Percentiles rank a stretch among this genome's conserved stretches.
These are phyloP conservation scores for Hydrotaea diabolus DNA, from an alignment of 2,888 invertebrate species.

Conservation along the genomic window DNA sequence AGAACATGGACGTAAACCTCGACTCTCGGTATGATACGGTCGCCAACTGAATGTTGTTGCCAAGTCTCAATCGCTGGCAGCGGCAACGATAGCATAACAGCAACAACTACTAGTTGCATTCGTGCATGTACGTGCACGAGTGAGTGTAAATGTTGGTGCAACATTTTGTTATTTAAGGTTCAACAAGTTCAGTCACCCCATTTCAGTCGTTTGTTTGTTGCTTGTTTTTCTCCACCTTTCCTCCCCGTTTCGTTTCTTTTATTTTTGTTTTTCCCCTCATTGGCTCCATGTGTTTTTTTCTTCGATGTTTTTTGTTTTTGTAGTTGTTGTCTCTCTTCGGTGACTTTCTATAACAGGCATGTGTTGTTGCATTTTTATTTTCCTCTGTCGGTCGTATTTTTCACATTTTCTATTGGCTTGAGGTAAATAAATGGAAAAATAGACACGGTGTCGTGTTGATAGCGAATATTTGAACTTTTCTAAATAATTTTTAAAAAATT, in stretches of 20 bases:
- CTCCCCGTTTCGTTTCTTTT: neutral
- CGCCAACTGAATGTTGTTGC: too few relatives aligned
- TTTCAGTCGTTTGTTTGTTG: constrained; percentile 37
- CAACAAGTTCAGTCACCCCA: constrained; percentile 66
- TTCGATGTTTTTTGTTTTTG: neutral
- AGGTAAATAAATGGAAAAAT: too few relatives aligned
- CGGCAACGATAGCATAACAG: neutral
- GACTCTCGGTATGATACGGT: too few relatives aligned
- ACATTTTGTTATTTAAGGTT: constrained; percentile 59
- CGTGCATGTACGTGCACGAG: too few relatives aligned
- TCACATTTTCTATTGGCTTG: neutral
- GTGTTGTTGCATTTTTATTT: too few relatives aligned
- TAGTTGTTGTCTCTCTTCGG: neutral
- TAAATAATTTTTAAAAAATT: too few relatives aligned
- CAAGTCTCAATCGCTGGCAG: neutral
- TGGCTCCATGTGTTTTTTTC: constrained; percentile 33
- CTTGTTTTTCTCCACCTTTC: neutral
- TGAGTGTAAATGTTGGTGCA: constrained; percentile 47
- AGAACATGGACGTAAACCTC: too few relatives aligned
- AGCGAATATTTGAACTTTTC: too few relatives aligned
- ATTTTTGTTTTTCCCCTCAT: neutral
- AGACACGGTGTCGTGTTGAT: too few relatives aligned
- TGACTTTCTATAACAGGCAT: neutral
- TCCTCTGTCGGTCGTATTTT: constrained; percentile 1
- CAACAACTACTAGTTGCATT: constrained; percentile 18